phyloP scores from a whole-genome alignment of 2,888 invertebrate species.

The Sphaerophoria rueppellii region DNA sequence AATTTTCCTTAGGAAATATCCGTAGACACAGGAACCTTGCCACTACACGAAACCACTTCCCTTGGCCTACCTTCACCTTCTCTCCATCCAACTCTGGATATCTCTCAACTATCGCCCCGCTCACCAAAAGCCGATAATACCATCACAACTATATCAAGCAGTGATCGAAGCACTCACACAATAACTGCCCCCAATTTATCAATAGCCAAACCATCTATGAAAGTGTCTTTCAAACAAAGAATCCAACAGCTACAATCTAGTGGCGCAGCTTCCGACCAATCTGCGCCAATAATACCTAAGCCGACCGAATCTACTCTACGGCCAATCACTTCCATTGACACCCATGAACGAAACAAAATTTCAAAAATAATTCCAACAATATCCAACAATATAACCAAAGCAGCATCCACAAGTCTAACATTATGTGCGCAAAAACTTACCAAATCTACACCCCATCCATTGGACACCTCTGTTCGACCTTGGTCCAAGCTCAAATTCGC shows the following conservation, averaged over 20 bases:
- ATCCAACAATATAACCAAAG: slow-evolving; percentile 77
- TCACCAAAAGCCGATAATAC: slow-evolving; percentile 45
- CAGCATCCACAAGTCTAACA: slow-evolving; percentile 71
- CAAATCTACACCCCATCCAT: slow-evolving; percentile 77
- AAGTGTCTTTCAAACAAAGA: slow-evolving; percentile 86
- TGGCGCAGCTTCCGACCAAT: slow-evolving; percentile 51
- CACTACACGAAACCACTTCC: slow-evolving; percentile 62
- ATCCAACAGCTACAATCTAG: slow-evolving; percentile 84
- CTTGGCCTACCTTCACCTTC: slow-evolving; percentile 49
- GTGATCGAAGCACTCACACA: slow-evolving; percentile 51
- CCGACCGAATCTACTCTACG: slow-evolving; percentile 67
- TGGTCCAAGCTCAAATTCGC: slow-evolving; percentile 92
- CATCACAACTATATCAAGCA: slow-evolving; percentile 41
- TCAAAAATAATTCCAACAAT: slow-evolving; percentile 77
- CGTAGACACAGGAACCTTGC: slow-evolving; percentile 24
- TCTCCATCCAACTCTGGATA: slow-evolving; percentile 43
- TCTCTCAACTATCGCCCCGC: slow-evolving; percentile 44
- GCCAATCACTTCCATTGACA: slow-evolving; percentile 80
- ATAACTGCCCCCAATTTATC: slow-evolving; percentile 75
- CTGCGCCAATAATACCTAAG: slow-evolving; percentile 45
- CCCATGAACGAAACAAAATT: slow-evolving; percentile 82
- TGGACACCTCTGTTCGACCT: slow-evolving; percentile 83
- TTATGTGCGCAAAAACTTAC: slow-evolving; percentile 62
- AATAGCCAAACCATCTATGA: slow-evolving; percentile 81
- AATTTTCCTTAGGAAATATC: slow-evolving; percentile 39